Conservation (phyloP, 2,888 invertebrate genomes). For the Machimus atricapillus region DNA sequence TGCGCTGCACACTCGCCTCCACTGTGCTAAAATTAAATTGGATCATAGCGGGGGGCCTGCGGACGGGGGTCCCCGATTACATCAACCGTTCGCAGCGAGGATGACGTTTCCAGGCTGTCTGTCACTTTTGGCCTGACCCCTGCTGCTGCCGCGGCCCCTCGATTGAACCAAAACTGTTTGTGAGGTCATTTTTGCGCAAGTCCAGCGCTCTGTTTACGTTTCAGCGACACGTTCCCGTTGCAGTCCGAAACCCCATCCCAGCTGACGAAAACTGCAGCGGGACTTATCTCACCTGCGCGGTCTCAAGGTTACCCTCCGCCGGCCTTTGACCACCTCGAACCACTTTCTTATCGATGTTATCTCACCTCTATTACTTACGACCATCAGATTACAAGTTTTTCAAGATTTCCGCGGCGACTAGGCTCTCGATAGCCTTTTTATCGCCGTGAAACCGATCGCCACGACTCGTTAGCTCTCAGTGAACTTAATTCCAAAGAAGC, state of each 20-base stretch:
- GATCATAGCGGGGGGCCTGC: neutral
- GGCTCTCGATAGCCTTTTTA: neutral
- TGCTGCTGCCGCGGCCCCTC: neutral
- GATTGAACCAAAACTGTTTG: neutral
- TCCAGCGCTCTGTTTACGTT: neutral
- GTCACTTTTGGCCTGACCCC: neutral
- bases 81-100: neutral
- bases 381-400: neutral
- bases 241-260: neutral
- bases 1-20: neutral
- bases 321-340: neutral
- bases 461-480: neutral
- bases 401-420: neutral
- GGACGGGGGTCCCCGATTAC: neutral
- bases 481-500: neutral
- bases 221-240: neutral
- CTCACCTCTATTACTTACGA: neutral
- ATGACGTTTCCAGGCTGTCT: neutral
- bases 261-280: neutral
- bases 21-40: neutral
- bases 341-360: neutral
- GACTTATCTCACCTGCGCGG: neutral
- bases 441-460: neutral
- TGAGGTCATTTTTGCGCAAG: neutral
- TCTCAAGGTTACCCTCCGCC: neutral